Evolutionary conservation across 2,797 vertebrate genomes (phyloP), one percentile per base, ranked within the genome.

Genomic region (Oreonectes daqikongensis): DNA sequence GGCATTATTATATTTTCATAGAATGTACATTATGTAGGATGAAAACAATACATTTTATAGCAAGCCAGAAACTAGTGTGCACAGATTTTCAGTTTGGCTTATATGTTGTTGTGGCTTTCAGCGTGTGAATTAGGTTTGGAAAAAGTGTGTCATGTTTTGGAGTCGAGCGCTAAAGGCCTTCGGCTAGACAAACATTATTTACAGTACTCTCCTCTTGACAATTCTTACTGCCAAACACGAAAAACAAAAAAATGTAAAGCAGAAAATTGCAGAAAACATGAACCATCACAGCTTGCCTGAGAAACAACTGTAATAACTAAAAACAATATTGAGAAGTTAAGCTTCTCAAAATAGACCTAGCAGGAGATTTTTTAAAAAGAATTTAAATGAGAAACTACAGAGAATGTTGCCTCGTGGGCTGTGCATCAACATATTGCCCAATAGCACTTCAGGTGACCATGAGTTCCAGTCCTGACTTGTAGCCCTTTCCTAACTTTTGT

Each of bases 91-190:
- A 7, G 50, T 20, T 22, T 24, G 52, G 20, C 52, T 24, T 53
- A 1, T 24, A 20, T n/a, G n/a, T n/a, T n/a, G 22, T 12, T 38
- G 53, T 32, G 66, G 57, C 22, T 46, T 69, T 0, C 28, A 55
- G 64, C n/a, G 59, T 74, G 77, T 75, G 66, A 75, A 63, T 42
- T 61, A 40, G 24, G 38, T 66, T 57, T 32, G 69, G 57, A 69
- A 74, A 73, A 67, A 40, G 26, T 38, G 17, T 48, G 53, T 74
- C 22, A 52, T 73, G 48, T 46, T 73, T 69, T 63, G 35, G n/a
- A 74, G 46, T 50, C 22, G 59, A 52, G 24, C 7, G 2, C 11
- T 30, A 22, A 63, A 15, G 38, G 63, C 30, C 50, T 66, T 18
- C 1, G 59, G 60, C 72, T 48, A 40, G 22, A 30, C 15, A 48